Percentiles rank a stretch among this genome's conserved stretches.
phyloP scores from a whole-genome alignment of 2,797 vertebrate species.

The Hybognathus amarus region DNA sequence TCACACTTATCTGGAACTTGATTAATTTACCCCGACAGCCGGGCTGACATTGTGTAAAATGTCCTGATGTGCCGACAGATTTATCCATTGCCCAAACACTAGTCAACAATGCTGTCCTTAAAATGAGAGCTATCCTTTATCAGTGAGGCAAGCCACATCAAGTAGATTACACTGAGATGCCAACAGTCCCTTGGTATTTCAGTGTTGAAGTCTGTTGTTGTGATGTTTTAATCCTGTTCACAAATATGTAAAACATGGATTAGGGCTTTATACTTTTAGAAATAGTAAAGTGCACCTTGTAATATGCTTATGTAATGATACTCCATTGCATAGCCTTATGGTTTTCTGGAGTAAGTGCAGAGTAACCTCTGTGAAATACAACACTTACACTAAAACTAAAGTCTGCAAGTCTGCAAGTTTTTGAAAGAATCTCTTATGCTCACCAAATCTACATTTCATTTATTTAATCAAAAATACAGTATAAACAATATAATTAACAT shows the following conservation, averaged over 20 bases:
- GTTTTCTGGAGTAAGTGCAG: neutral
- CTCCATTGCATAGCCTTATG: neutral
- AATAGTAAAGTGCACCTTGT: neutral
- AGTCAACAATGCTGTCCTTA: constrained; percentile 51
- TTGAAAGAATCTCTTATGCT: neutral
- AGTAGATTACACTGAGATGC: constrained; percentile 48
- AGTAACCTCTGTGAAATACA: neutral
- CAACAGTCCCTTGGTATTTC: constrained; percentile 17
- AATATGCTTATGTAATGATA: neutral
- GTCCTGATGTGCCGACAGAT: constrained; percentile 46
- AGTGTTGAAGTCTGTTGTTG: constrained; percentile 17
- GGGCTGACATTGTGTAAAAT: constrained; percentile 37
- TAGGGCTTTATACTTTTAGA: neutral
- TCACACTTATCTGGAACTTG: constrained; percentile 46
- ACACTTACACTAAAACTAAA: neutral
- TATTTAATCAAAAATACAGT: neutral
- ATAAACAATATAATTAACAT: neutral
- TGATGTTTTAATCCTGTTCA: constrained; percentile 13
- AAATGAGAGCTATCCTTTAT: constrained; percentile 49
- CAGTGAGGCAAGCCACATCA: constrained; percentile 45
- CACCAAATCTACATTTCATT: neutral
- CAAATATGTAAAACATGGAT: constrained; percentile 4
- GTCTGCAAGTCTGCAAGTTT: too few species aligned
- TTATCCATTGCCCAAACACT: constrained; percentile 48
- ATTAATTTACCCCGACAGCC: constrained; percentile 32